Conservation (phyloP, 2,113 vertebrate genomes). For the Brachypodius melanocephalos region DNA sequence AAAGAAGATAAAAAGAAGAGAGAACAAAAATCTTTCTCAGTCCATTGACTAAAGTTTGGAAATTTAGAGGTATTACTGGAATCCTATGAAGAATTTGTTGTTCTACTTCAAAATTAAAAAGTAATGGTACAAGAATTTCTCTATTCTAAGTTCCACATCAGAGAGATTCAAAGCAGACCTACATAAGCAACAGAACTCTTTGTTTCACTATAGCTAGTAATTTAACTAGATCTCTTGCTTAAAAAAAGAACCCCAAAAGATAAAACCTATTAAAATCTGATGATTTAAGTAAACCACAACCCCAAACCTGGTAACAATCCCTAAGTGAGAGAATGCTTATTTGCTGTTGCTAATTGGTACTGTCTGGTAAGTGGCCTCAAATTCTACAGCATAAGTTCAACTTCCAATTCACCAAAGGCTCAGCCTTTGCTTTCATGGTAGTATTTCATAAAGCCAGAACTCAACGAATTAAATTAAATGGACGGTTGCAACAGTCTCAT, state of each 20-base stretch:
- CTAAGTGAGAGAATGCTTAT: background rate
- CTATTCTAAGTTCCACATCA: background rate
- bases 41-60: background rate
- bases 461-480: background rate
- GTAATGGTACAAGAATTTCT: background rate
- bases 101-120: background rate
- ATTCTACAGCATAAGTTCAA: background rate
- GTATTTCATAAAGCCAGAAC: background rate
- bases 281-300: background rate
- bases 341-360: constrained; percentile 21
- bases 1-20: background rate
- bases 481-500: background rate
- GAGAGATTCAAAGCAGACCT: background rate
- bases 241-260: background rate
- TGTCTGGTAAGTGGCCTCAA: background rate
- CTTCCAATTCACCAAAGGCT: background rate
- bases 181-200: background rate
- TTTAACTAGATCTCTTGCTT: background rate
- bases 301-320: background rate
- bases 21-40: background rate
- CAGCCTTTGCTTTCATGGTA: background rate
- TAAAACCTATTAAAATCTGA: background rate
- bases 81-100: background rate
- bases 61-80: background rate
- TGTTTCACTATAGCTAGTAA: background rate